These are phyloP conservation scores for Holothuria glaberrima DNA, from an alignment of 35 echinoderm and acorn worm species.

Conservation along the genomic window DNA sequence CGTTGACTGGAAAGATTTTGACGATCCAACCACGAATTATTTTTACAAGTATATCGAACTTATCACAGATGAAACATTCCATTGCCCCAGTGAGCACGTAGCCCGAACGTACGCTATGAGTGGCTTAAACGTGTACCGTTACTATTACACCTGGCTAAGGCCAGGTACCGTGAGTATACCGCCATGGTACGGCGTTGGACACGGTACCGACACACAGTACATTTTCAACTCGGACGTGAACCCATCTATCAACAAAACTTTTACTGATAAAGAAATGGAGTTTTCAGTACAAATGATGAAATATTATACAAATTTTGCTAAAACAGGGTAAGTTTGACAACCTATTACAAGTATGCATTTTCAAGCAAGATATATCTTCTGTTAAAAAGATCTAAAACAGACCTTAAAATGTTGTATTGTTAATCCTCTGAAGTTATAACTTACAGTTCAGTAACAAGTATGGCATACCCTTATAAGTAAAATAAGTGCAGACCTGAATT, in stretches of 20 bases:
- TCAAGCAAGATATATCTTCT: too few species aligned
- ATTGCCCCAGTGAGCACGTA: conserved; percentile 65
- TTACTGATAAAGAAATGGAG: conserved; percentile 52
- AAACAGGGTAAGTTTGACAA: conserved; percentile 77
- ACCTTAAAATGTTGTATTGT: too few species aligned
- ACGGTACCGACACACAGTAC: conserved; percentile 70
- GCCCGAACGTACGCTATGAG: conserved; percentile 50
- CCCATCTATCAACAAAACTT: neutral
- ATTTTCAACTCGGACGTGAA: conserved; percentile 38
- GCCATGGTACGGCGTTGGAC: conserved; percentile 61
- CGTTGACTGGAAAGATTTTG: conserved; percentile 68
- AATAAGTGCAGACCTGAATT: too few species aligned
- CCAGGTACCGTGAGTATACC: conserved; percentile 3
- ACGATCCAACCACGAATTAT: conserved; percentile 59
- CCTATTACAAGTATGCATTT: too few species aligned
- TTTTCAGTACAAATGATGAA: conserved; percentile 67
- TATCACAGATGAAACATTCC: conserved; percentile 65
- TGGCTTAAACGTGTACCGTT: conserved; percentile 61
- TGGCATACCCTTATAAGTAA: too few species aligned
- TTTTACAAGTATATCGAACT: conserved; percentile 69
- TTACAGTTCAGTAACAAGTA: too few species aligned
- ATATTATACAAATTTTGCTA: conserved; percentile 91
- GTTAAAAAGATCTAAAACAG: too few species aligned
- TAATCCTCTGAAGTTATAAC: too few species aligned
- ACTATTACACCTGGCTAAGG: conserved; percentile 70